Conservation (phyloP, 2,113 vertebrate genomes). For the Corydoras maculifer region DNA sequence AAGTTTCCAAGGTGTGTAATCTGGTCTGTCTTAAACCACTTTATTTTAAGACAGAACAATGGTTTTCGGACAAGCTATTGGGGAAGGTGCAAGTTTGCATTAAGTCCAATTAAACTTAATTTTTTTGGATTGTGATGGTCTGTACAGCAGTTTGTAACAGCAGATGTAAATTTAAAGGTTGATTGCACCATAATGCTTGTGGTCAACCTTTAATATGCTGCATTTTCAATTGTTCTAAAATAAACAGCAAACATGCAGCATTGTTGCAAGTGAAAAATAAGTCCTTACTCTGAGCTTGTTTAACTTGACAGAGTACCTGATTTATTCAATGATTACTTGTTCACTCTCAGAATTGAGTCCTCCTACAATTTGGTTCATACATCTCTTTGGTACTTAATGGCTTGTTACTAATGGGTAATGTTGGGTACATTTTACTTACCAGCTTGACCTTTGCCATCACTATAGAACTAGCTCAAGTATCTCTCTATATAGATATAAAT, state of each 20-base stretch:
- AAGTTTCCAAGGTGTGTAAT: conserved; percentile 39
- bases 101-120: conserved; percentile 4
- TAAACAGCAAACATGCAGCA: not conserved
- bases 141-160: not conserved
- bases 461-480: conserved; percentile 53
- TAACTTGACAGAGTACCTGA: too few relatives aligned
- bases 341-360: not conserved
- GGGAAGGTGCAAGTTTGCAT: conserved; percentile 1
- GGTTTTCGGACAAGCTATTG: conserved; percentile 6
- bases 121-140: not conserved
- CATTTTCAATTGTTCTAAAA: not conserved
- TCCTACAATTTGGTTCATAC: conserved; percentile 39
- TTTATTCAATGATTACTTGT: too few relatives aligned
- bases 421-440: conserved; percentile 39
- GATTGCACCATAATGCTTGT: not conserved
- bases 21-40: conserved; percentile 29
- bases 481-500: conserved; percentile 42
- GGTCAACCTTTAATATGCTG: conserved; percentile 1
- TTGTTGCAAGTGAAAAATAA: not conserved
- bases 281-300: not conserved
- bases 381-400: conserved; percentile 47
- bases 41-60: conserved; percentile 10
- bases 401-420: conserved; percentile 49
- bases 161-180: conserved; percentile 3
- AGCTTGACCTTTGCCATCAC: conserved; percentile 47